Conservation (phyloP, 2,113 vertebrate species). For the Leucosticte australis region DNA sequence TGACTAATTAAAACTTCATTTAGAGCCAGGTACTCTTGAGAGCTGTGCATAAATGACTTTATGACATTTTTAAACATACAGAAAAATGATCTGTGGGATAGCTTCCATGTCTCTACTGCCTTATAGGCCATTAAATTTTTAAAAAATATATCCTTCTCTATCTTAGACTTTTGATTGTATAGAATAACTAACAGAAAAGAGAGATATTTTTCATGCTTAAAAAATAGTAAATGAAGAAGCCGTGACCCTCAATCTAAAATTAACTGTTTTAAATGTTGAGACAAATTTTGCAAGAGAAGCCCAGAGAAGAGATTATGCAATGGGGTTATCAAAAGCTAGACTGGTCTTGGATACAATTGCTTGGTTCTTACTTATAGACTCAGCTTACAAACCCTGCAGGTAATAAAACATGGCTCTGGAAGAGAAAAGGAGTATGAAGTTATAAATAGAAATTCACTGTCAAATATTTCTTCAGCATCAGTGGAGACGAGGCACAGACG, state of each 20-base stretch:
- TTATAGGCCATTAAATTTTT: neutral
- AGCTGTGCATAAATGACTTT: conserved; percentile 11
- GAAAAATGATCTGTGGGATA: neutral
- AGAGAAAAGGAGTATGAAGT: conserved; percentile 13
- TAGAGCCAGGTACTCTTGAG: conserved; percentile 32
- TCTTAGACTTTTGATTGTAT: neutral
- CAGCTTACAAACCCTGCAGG: neutral
- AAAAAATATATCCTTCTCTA: neutral
- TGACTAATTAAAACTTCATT: conserved; percentile 62
- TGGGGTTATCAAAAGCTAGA: neutral
- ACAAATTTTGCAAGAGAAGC: neutral
- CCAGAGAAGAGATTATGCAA: neutral
- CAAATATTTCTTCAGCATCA: conserved; percentile 41
- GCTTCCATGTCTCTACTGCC: neutral
- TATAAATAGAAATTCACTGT: conserved; percentile 63
- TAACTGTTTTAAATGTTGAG: neutral
- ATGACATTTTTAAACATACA: conserved; percentile 31
- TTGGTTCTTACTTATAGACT: neutral
- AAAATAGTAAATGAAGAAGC: neutral
- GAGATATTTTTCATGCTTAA: neutral
- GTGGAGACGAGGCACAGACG: conserved; percentile 31
- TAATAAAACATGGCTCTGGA: conserved; percentile 30
- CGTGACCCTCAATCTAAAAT: neutral
- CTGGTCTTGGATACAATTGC: neutral
- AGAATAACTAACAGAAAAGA: neutral